A percentile compares a stretch with the other conserved stretches of the same genome.
Conservation (phyloP, 2,797 vertebrate species). For the Psittacula derbiana region DNA sequence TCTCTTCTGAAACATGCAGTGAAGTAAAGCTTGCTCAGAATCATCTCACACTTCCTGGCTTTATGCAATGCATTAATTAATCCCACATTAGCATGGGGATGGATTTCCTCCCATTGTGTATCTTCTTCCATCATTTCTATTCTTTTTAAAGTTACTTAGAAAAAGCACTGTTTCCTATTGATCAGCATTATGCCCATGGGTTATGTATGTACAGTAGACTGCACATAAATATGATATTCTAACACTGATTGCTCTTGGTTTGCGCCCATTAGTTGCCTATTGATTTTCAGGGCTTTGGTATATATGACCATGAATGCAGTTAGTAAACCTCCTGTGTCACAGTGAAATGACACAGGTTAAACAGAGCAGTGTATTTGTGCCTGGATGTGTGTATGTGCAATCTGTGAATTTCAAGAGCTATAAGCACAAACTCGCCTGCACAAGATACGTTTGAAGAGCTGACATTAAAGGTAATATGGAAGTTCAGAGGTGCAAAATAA, state of each 20-base stretch:
- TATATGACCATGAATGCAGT: neutral
- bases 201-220: neutral
- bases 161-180: neutral
- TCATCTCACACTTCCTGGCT: neutral
- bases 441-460: conserved; percentile 66
- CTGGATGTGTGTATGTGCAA: neutral
- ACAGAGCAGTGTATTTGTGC: neutral
- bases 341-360: conserved; percentile 21
- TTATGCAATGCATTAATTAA: neutral
- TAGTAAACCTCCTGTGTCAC: neutral
- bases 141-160: neutral
- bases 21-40: neutral
- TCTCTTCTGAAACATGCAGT: neutral
- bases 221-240: neutral
- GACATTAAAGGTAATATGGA: conserved; percentile 76
- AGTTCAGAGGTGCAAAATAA: conserved; percentile 80
- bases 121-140: neutral
- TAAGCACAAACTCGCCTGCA: neutral
- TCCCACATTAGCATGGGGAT: neutral
- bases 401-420: conserved; percentile 25
- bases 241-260: neutral
- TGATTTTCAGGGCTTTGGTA: conserved; percentile 25
- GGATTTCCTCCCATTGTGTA: neutral
- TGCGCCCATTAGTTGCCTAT: neutral
- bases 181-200: neutral